A percentile compares a stretch with the other conserved stretches of the same genome.
phyloP scores from a whole-genome alignment of 1,140 invertebrate species.

The Drosophila parabipectinata region DNA sequence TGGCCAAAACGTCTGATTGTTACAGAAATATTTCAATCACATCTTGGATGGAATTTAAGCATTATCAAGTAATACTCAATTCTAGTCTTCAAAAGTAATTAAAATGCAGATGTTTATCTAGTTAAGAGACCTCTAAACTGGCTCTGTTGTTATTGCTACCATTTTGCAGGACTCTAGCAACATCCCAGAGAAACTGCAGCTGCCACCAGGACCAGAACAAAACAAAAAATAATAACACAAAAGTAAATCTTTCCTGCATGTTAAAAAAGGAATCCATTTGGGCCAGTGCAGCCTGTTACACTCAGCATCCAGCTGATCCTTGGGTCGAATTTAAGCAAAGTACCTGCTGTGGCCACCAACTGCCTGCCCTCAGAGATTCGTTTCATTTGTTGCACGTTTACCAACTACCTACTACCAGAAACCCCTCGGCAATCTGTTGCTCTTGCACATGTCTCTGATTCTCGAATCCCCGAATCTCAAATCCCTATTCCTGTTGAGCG shows the following conservation, averaged over 20 bases:
- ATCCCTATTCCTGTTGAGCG: constrained; percentile 55
- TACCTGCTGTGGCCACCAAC: constrained; percentile 74
- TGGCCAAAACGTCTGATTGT: constrained; percentile 13
- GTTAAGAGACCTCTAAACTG: constrained; percentile 9
- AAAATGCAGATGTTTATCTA: constrained; percentile 16
- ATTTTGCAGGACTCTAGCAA: constrained; percentile 44
- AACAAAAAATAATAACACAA: constrained; percentile 48
- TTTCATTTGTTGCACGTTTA: constrained; percentile 66
- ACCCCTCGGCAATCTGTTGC: constrained; percentile 68
- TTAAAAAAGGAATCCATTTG: constrained; percentile 67
- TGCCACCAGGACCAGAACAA: constrained; percentile 49
- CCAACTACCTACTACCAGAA: constrained; percentile 1
- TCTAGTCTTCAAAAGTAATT: not conserved
- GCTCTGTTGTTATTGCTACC: constrained; percentile 67
- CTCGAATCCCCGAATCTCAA: not conserved
- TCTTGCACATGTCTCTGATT: constrained; percentile 60
- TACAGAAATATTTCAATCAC: constrained; percentile 8
- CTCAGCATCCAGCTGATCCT: constrained; percentile 61
- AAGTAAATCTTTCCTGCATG: constrained; percentile 74
- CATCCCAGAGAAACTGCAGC: constrained; percentile 14
- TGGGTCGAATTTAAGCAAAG: constrained; percentile 18
- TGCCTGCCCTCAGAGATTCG: constrained; percentile 65
- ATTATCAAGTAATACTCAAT: not conserved
- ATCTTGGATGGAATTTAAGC: constrained; percentile 11
- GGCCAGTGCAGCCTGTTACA: constrained; percentile 66